Evolutionary conservation across 53 echinoderm and acorn worm genomes (phyloP).

Genomic region (Crossaster papposus): DNA sequence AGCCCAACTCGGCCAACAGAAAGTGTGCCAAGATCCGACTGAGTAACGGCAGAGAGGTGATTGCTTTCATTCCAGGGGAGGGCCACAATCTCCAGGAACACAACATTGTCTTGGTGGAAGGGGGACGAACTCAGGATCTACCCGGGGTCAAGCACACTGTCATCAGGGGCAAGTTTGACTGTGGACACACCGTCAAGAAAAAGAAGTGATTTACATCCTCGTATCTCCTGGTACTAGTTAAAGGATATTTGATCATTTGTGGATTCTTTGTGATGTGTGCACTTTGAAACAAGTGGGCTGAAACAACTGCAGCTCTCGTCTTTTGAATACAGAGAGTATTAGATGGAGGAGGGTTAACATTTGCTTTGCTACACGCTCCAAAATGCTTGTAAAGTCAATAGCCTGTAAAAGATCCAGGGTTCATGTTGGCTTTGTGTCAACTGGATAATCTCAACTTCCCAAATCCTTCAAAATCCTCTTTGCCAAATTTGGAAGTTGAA

Average conservation of each 20-base stretch:
- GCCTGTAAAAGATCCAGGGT: no score
- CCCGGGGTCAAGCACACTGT: conserved; percentile 91
- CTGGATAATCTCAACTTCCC: no score
- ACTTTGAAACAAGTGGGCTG: no score
- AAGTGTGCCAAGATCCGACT: conserved; percentile 90
- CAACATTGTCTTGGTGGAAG: conserved; percentile 95
- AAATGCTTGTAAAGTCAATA: no score
- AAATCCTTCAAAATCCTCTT: no score
- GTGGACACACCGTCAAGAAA: conserved; percentile 88
- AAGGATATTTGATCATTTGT: background rate
- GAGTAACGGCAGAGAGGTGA: conserved; percentile 87
- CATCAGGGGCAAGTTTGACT: conserved; percentile 93
- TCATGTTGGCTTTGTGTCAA: no score
- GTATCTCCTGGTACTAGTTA: background rate
- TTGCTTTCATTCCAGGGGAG: conserved; percentile 89
- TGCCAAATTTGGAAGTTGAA: no score
- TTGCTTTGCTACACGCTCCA: no score
- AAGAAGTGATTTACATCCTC: conserved; percentile 45
- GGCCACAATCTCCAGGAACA: conserved; percentile 95
- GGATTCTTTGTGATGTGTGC: no score
- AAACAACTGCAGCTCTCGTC: background rate
- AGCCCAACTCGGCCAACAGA: conserved; percentile 93
- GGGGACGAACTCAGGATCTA: conserved; percentile 90
- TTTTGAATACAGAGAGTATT: background rate
- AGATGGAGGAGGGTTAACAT: no score